Percentiles rank a stretch among this genome's conserved stretches.
Evolutionary conservation across 1,140 invertebrate genomes (phyloP).

Genomic region (Pantala flavescens): DNA sequence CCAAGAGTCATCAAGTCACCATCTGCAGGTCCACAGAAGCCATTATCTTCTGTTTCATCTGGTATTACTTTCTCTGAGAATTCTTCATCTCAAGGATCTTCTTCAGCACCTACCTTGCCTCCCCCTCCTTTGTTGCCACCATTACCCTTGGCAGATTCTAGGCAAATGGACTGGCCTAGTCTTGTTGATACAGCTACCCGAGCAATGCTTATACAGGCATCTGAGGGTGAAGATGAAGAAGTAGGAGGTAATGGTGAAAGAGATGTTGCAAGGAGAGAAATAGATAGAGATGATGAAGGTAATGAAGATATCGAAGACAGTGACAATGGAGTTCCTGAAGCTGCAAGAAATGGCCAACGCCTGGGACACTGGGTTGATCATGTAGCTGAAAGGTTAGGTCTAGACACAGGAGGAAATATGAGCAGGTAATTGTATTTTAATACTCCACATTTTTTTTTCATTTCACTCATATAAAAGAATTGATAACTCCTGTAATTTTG

Average conservation of each 20-base stretch:
- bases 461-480: neutral
- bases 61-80: neutral
- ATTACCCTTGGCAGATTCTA: slow-evolving; percentile 45
- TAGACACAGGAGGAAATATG: slow-evolving; percentile 27
- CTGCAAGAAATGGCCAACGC: slow-evolving; percentile 20
- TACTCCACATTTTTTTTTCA: slow-evolving; percentile 18
- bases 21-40: slow-evolving; percentile 24
- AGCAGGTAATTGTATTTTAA: neutral
- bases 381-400: slow-evolving; percentile 26
- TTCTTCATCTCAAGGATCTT: neutral
- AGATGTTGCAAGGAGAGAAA: slow-evolving; percentile 28
- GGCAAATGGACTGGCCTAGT: slow-evolving; percentile 61
- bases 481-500: no score
- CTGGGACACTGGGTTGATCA: slow-evolving; percentile 33
- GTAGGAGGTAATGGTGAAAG: slow-evolving; percentile 32
- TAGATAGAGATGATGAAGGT: slow-evolving; percentile 26
- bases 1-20: slow-evolving; percentile 37
- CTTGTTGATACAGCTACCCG: slow-evolving; percentile 65
- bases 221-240: slow-evolving; percentile 37
- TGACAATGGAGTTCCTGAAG: slow-evolving; percentile 19
- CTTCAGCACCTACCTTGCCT: neutral
- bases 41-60: neutral
- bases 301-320: neutral
- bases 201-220: slow-evolving; percentile 47
- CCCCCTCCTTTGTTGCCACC: neutral